Evolutionary conservation across 2,113 vertebrate genomes (phyloP).

Genomic region (Pluvianellus socialis): DNA sequence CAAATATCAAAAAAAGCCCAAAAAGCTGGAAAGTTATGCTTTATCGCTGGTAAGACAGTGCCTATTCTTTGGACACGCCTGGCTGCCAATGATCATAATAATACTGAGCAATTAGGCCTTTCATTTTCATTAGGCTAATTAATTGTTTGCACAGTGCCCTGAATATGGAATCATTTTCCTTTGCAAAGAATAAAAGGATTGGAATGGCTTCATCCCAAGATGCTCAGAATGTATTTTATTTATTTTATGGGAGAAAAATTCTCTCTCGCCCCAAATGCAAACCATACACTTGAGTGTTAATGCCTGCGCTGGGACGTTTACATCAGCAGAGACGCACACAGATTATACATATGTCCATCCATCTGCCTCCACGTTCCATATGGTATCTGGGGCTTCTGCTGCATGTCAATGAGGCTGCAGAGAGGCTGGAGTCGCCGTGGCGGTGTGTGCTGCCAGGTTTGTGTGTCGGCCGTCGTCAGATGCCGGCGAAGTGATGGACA

Average conservation of each 20-base stretch:
- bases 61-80: slow-evolving; percentile 23
- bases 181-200: slow-evolving; percentile 38
- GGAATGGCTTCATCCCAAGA: slow-evolving; percentile 42
- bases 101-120: slow-evolving; percentile 47
- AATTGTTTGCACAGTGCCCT: slow-evolving; percentile 59
- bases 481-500: not conserved
- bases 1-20: not conserved
- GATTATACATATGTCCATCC: slow-evolving; percentile 55
- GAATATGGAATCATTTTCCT: slow-evolving; percentile 36
- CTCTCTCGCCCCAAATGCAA: slow-evolving; percentile 4
- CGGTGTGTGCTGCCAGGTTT: not conserved
- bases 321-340: slow-evolving; percentile 3
- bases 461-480: not conserved
- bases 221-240: slow-evolving; percentile 32
- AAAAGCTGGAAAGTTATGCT: not conserved
- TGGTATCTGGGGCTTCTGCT: not conserved
- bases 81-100: not conserved
- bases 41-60: not conserved
- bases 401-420: not conserved
- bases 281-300: not conserved
- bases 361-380: slow-evolving; percentile 46
- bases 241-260: slow-evolving; percentile 51
- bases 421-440: not conserved
- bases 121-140: slow-evolving; percentile 64
- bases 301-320: not conserved